Conservation (phyloP, 2,888 invertebrate genomes). For the Campaea margaritaria region DNA sequence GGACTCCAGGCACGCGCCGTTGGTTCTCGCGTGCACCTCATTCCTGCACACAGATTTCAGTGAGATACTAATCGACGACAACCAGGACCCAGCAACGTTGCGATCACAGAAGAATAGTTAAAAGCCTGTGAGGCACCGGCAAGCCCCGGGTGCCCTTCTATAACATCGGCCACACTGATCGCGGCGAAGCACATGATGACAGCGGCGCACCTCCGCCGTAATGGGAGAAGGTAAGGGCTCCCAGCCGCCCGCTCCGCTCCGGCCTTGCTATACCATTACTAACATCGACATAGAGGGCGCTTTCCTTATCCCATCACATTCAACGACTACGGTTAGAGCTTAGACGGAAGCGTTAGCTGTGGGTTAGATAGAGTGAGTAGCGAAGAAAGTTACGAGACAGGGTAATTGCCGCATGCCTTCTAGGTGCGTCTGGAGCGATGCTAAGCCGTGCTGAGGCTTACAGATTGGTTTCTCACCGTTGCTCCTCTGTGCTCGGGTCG, state of each 20-base stretch:
- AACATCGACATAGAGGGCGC: conserved; percentile 86
- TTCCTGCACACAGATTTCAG: conserved; percentile 63
- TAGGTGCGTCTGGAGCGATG: conserved; percentile 78
- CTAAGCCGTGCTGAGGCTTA: conserved; percentile 82
- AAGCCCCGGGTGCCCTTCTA: conserved; percentile 68
- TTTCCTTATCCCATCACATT: conserved; percentile 91
- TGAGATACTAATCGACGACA: conserved; percentile 53
- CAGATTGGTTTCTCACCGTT: conserved; percentile 83
- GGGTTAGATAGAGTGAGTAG: conserved; percentile 77
- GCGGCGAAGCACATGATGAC: conserved; percentile 79
- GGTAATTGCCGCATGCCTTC: conserved; percentile 72
- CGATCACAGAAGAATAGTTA: conserved; percentile 80
- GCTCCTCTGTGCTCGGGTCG: conserved; percentile 77
- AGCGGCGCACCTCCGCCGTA: conserved; percentile 85
- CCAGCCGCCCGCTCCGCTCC: conserved; percentile 83
- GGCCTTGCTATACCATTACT: conserved; percentile 73
- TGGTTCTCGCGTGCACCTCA: conserved; percentile 79
- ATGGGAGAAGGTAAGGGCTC: conserved; percentile 86
- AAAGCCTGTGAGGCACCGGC: conserved; percentile 74
- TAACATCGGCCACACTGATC: conserved; percentile 72
- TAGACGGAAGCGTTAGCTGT: conserved; percentile 78
- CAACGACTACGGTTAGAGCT: conserved; percentile 76
- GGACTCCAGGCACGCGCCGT: conserved; percentile 88
- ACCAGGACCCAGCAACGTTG: conserved; percentile 66
- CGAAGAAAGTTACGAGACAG: conserved; percentile 76